Base-by-base conservation (phyloP, 64 coral and sea anemone species). In the Montipora capricornis region DNA sequence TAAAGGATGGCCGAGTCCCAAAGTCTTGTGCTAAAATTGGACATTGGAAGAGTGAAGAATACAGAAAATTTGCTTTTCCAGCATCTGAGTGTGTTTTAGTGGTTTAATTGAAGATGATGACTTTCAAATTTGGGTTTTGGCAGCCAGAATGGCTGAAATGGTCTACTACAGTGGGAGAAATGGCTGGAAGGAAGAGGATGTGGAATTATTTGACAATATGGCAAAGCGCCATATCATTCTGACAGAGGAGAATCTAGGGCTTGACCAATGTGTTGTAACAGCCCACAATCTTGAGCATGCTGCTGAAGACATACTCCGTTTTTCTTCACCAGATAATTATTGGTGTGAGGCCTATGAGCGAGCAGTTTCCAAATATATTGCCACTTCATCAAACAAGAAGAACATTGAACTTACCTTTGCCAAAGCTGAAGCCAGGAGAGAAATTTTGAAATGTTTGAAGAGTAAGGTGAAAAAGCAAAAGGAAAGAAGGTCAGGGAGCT, bases 271-370 rank as follows among this genome's bases (percentile, higher is more conserved):
- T 44, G 73, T 75, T 3, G 73, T 75, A 10, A 75, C 29, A 48
- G 48, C 16, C 7, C 80, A 83, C 62, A 64, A 83, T 61, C 53
- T 83, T 5, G 80, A 83, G 55, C 80, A 83, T 44, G 53, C 53
- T 14, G 49, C 55, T 83, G 80, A 83, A 83, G 80, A 83, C 53
- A 83, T 83, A 12, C 16, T 75, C 3, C 86, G 66, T 0, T 88
- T 88, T 76, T 50, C 86, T 6, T 19, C 29, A 20, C 71, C 86
- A 16, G 80, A 83, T 83, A 83, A 83, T 29, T 83, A 83, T 55
- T 83, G 80, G 80, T 83, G 80, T 83, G 53, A 83, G 49, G 80
- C 64, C 64, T 64, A 83, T 83, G 80, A 83, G 55, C 45, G 53
- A 50, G 80, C 80, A 26, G 80, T 64, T 61, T 62, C 57, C 16